These are phyloP conservation scores for Megaceryle maxima DNA, from an alignment of 2,113 vertebrate genomes.

Conservation along the genomic window DNA sequence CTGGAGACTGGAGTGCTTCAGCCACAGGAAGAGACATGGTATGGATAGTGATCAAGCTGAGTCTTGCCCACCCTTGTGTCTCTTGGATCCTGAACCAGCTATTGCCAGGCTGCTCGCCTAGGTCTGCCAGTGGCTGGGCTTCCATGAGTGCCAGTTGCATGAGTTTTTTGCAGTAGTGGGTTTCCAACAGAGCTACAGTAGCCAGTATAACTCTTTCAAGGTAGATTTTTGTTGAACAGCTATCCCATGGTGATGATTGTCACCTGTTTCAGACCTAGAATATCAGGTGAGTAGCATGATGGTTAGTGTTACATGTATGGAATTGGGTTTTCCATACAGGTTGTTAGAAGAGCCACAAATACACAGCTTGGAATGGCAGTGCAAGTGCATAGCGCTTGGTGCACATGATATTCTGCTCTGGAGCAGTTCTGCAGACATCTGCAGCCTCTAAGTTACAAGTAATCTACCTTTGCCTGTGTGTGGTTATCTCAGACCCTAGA, in stretches of 20 bases:
- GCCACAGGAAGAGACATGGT: background rate
- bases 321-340: background rate
- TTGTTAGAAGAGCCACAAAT: background rate
- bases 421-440: background rate
- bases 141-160: fast-evolving
- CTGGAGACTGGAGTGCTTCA: background rate
- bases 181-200: background rate
- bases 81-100: background rate
- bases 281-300: background rate
- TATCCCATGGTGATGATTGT: background rate
- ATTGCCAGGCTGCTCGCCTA: background rate
- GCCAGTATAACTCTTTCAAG: background rate
- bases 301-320: background rate
- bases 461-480: fast-evolving
- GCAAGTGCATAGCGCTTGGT: fast-evolving
- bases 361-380: background rate
- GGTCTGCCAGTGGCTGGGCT: background rate
- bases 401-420: fast-evolving
- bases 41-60: background rate
- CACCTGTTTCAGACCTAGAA: background rate
- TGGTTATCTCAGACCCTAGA: background rate
- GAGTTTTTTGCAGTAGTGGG: background rate
- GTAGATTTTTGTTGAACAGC: background rate
- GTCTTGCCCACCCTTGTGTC: background rate
- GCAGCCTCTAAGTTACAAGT: background rate